These are phyloP conservation scores for Coptodon bakossiorum DNA, from an alignment of 2,113 vertebrate species.

Conservation along the genomic window DNA sequence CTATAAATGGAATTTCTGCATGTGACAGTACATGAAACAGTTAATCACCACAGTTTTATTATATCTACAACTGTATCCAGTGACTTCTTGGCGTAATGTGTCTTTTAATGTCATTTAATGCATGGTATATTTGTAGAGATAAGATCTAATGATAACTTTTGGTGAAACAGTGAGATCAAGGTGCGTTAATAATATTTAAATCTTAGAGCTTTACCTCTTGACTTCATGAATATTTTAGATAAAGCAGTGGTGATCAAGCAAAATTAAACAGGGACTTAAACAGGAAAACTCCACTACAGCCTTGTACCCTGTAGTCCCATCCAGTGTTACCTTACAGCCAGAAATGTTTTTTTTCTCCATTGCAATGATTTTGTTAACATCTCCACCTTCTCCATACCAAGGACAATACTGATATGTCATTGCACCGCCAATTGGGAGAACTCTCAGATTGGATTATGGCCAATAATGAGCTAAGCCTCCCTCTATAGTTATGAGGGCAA, in stretches of 20 bases:
- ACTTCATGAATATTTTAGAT: neutral
- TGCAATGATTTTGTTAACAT: slow-evolving; percentile 2
- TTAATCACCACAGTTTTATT: neutral
- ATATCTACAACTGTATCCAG: neutral
- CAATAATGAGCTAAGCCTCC: slow-evolving; percentile 48
- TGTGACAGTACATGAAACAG: slow-evolving; percentile 15
- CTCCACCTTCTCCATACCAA: slow-evolving; percentile 31
- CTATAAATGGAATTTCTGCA: neutral
- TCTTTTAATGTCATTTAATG: slow-evolving; percentile 2
- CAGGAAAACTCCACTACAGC: neutral
- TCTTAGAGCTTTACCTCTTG: neutral
- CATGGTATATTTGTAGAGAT: neutral
- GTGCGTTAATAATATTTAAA: neutral
- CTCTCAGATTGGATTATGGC: slow-evolving; percentile 51
- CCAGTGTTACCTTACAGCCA: neutral
- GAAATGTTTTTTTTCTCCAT: neutral
- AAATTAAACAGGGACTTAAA: neutral
- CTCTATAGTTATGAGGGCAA: slow-evolving; percentile 39
- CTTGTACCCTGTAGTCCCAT: slow-evolving; percentile 8
- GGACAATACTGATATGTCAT: slow-evolving; percentile 53
- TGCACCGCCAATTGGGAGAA: slow-evolving; percentile 22
- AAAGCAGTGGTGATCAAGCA: neutral
- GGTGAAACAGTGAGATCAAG: neutral
- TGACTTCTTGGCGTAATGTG: neutral
- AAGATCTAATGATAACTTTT: neutral